Evolutionary conservation across 2,113 vertebrate species (phyloP).

Genomic region (Arenaria interpres): DNA sequence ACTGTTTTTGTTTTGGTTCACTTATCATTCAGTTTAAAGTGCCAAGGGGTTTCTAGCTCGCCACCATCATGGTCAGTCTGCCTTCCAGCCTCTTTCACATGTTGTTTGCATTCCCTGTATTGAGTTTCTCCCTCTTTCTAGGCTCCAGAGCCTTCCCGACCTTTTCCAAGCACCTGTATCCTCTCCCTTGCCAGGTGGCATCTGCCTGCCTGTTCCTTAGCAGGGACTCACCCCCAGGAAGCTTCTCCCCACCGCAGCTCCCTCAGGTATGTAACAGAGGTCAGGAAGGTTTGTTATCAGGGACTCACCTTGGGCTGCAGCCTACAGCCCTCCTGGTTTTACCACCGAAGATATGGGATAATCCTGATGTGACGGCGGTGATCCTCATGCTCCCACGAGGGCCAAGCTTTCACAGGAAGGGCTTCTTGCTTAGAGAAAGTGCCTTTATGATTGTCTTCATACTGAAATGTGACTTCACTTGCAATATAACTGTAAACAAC

Average conservation of each 20-base stretch:
- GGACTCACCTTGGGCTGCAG: not conserved
- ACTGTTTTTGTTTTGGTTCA: not conserved
- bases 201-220: not conserved
- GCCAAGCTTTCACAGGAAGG: not conserved
- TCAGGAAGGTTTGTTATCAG: not conserved
- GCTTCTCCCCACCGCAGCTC: not conserved
- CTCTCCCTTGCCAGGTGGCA: not conserved
- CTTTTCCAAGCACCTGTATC: not conserved
- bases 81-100: not conserved
- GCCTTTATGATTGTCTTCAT: not conserved
- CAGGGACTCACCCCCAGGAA: fast-evolving
- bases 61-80: not conserved
- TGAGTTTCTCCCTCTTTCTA: not conserved
- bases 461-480: not conserved
- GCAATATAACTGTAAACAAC: not conserved
- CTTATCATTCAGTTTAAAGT: not conserved
- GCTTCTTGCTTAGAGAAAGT: not conserved
- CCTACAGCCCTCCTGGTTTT: not conserved
- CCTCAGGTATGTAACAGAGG: not conserved
- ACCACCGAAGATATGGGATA: not conserved
- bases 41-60: not conserved
- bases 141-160: not conserved
- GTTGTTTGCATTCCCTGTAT: not conserved
- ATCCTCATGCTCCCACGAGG: fast-evolving
- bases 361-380: not conserved